These are phyloP conservation scores for Pachymerium ferrugineum DNA, from an alignment of 2,888 invertebrate genomes.

Conservation along the genomic window DNA sequence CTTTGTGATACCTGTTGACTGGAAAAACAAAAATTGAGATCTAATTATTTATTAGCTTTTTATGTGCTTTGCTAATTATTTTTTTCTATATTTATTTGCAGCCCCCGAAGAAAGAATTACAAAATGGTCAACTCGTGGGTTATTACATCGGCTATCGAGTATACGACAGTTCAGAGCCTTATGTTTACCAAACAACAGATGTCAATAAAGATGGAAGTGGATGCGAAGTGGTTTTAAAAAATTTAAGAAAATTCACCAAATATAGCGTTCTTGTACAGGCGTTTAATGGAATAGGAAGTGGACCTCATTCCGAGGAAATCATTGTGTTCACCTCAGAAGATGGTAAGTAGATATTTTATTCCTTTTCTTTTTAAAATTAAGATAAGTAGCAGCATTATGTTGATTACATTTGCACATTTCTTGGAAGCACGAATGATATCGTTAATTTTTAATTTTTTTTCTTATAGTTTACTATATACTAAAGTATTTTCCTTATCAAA, in stretches of 20 bases:
- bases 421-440: too few relatives aligned
- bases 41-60: neutral
- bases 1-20: neutral
- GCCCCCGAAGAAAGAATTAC: conserved; percentile 44
- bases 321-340: conserved; percentile 47
- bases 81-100: conserved; percentile 36
- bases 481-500: too few relatives aligned
- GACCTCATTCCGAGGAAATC: conserved; percentile 46
- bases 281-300: conserved; percentile 47
- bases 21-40: too few relatives aligned
- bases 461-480: too few relatives aligned
- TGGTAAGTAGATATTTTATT: conserved; percentile 42
- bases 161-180: conserved; percentile 44
- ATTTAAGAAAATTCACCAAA: conserved; percentile 47
- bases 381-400: too few relatives aligned
- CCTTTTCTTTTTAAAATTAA: too few relatives aligned
- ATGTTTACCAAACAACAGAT: conserved; percentile 43
- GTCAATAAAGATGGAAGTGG: conserved; percentile 28
- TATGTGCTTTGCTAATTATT: neutral
- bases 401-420: too few relatives aligned
- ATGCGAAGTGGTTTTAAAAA: conserved; percentile 40
- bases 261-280: conserved; percentile 48
- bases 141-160: conserved; percentile 48
- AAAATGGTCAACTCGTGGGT: conserved; percentile 46
- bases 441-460: neutral